Percentiles rank a stretch among this genome's conserved stretches.
Evolutionary conservation across 2,113 vertebrate genomes (phyloP).

Genomic region (Isichthys henryi): DNA sequence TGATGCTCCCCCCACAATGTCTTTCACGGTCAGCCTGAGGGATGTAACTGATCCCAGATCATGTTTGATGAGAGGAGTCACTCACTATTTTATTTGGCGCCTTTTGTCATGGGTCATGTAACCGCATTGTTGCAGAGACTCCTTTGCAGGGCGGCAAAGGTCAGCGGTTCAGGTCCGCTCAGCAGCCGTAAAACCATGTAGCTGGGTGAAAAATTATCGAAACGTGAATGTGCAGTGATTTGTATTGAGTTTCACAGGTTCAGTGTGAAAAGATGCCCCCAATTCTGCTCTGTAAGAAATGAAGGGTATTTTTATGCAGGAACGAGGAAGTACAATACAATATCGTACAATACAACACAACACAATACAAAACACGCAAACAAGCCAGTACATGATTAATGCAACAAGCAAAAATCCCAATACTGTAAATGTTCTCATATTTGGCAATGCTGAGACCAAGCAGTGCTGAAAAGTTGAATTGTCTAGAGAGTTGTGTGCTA

Average conservation of each 20-base stretch:
- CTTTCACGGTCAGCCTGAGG: background rate
- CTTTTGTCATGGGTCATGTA: background rate
- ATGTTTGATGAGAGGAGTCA: conserved; percentile 22
- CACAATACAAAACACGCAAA: background rate
- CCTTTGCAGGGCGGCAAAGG: background rate
- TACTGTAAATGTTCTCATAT: background rate
- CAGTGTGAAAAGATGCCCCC: background rate
- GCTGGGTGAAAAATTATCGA: background rate
- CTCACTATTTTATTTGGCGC: conserved; percentile 26
- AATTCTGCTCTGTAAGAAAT: background rate
- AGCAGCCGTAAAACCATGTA: background rate
- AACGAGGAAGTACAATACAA: background rate
- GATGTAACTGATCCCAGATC: background rate
- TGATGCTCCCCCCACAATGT: background rate
- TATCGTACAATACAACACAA: background rate
- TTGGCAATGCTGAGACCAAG: background rate
- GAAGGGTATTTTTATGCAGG: background rate
- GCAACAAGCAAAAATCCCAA: conserved; percentile 25
- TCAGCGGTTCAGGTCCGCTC: background rate
- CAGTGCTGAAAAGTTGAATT: background rate
- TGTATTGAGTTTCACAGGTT: conserved; percentile 41
- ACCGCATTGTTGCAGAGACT: background rate
- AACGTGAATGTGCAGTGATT: conserved; percentile 30
- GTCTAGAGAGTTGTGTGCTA: background rate
- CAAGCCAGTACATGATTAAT: conserved; percentile 27